Evolutionary conservation across 2,888 invertebrate species (phyloP).

Genomic region (Crepidodera aurea): DNA sequence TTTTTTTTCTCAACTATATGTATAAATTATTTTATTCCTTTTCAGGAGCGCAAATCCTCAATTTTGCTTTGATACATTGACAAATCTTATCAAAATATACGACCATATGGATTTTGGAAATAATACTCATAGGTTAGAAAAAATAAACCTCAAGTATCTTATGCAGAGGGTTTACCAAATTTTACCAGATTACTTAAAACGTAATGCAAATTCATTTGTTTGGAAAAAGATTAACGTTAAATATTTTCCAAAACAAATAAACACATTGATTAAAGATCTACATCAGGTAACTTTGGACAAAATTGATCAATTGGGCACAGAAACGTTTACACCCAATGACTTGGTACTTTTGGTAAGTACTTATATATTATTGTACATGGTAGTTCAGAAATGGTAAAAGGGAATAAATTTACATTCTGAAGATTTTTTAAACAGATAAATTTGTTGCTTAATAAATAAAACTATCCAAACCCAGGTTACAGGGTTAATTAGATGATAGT

Average conservation of each 20-base stretch:
- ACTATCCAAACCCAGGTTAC: too few relatives aligned
- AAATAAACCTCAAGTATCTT: conserved; percentile 43
- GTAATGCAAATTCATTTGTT: background rate
- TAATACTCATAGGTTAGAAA: conserved; percentile 45
- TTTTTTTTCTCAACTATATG: too few relatives aligned
- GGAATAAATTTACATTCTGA: too few relatives aligned
- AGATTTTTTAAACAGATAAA: too few relatives aligned
- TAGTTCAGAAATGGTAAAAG: too few relatives aligned
- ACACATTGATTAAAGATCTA: conserved; percentile 19
- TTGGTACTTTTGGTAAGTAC: conserved; percentile 30
- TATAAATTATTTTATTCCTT: too few relatives aligned
- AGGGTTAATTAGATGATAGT: too few relatives aligned
- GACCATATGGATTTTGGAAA: conserved; percentile 38
- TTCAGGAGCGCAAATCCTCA: conserved; percentile 38
- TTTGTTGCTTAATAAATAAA: too few relatives aligned
- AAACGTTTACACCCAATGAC: conserved; percentile 22
- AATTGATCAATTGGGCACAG: conserved; percentile 21
- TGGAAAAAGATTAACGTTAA: conserved; percentile 34
- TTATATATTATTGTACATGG: too few relatives aligned
- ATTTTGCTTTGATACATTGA: conserved; percentile 25
- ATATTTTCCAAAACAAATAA: conserved; percentile 23
- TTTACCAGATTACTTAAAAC: conserved; percentile 31
- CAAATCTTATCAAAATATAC: conserved; percentile 37
- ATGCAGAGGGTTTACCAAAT: conserved; percentile 41
- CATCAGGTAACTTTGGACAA: conserved; percentile 20